phyloP scores from a whole-genome alignment of 2,797 vertebrate species.

The Amniataba percoides region DNA sequence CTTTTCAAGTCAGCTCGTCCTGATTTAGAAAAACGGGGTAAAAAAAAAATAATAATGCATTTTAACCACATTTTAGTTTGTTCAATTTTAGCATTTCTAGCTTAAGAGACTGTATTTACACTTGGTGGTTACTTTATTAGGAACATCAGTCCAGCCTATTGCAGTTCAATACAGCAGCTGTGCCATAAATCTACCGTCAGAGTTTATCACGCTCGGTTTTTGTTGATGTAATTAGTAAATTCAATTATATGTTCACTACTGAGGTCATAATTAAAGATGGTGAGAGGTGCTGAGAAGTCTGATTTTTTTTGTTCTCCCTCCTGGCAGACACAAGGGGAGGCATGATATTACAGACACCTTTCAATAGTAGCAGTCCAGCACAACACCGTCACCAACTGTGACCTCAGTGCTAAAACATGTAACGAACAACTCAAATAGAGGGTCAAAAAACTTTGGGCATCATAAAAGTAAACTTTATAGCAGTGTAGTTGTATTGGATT shows the following conservation, averaged over 20 bases:
- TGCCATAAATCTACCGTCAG: background rate
- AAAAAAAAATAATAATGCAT: conserved; percentile 47
- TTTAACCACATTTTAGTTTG: conserved; percentile 53
- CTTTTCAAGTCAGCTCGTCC: conserved; percentile 67
- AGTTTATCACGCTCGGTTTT: background rate
- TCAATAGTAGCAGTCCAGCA: background rate
- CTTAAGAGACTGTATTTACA: conserved; percentile 45
- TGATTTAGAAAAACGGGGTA: conserved; percentile 61
- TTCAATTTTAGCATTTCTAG: conserved; percentile 15
- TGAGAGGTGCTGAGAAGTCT: background rate
- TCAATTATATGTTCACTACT: conserved; percentile 1
- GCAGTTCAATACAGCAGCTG: background rate
- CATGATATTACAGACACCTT: background rate
- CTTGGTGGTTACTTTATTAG: conserved; percentile 1
- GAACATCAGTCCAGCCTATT: background rate
- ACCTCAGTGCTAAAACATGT: background rate
- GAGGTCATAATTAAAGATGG: background rate
- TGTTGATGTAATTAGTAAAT: background rate
- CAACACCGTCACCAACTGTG: background rate
- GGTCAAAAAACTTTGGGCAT: background rate
- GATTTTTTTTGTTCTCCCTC: background rate
- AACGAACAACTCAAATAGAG: background rate
- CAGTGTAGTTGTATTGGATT: background rate
- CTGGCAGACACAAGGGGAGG: background rate
- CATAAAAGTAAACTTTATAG: background rate